Base-by-base conservation (phyloP, 92 coral and sea anemone genomes). In the Heteractis magnifica region DNA sequence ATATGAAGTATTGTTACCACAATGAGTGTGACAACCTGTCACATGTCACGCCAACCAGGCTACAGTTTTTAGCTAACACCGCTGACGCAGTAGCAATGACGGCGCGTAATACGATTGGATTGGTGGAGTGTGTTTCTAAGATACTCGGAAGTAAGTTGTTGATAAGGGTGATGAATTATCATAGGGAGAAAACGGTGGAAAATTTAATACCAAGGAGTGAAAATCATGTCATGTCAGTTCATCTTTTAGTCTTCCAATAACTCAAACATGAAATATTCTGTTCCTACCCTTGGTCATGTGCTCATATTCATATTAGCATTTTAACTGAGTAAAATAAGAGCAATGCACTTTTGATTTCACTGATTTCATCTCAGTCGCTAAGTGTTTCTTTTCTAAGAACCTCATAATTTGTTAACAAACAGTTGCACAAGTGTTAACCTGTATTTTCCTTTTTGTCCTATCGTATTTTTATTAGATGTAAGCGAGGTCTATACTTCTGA, bases 1-100 rank as follows among this genome's bases (percentile, higher is more conserved):
- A 86, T 77, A 91, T 89, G 94, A 62, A 72, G 19, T 62, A 79
- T 62, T 91, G 94, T 89, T 89, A 89, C 80, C 97, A 84, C 60
- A 44, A 80, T 5, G 51, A 56, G 34, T 91, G 94, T 82, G 94
- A 91, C 83, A 79, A 85, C 71, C 53, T 77, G 11, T 15, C 50
- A 23, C 85, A 82, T 44, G 89, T 88, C 76, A 91, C 91, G 10
- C 11, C 56, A 1, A 71, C 60, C 12, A 91, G 78, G 87, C 11
- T 84, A 16, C 56, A 51, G 21, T 91, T 91, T 72, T 34, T 91
- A 75, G 79, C 74, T 56, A 82, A 70, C 62, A 91, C 83, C 56
- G 87, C 86, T 6, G 87, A 88, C 76, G 56, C 89, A 21, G 20
- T 91, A 8, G 85, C 79, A 9, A 56, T 70, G 71, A 65, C 80